phyloP scores from a whole-genome alignment of 30 jellyfish, hydroid and myxozoan genomes.

The Hydractinia symbiolongicarpus region DNA sequence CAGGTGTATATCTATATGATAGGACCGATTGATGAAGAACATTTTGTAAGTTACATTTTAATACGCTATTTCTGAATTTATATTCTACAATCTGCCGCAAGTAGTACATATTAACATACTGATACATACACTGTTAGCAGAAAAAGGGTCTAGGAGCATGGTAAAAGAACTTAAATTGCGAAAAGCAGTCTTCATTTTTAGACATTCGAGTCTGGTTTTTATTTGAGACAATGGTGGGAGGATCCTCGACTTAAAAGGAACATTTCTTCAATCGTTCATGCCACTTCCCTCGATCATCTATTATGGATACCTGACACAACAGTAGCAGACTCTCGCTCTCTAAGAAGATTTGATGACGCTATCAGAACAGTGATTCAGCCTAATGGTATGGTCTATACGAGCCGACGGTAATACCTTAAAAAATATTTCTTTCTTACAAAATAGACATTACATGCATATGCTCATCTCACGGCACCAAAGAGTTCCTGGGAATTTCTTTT shows the following conservation, averaged over 20 bases:
- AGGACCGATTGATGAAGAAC: not conserved
- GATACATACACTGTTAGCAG: no score
- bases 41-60: not conserved
- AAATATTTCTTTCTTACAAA: not conserved
- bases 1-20: not conserved
- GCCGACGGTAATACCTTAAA: not conserved
- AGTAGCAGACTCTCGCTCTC: not conserved
- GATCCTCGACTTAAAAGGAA: not conserved
- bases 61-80: no score
- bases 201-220: not conserved
- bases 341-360: not conserved
- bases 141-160: no score
- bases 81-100: no score
- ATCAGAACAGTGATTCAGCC: not conserved
- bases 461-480: not conserved
- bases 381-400: not conserved
- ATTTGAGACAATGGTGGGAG: slow-evolving; percentile 11
- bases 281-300: slow-evolving; percentile 1
- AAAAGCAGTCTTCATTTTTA: not conserved
- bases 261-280: not conserved
- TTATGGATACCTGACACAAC: not conserved
- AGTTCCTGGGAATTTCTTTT: not conserved
- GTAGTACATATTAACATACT: no score
- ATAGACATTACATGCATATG: not conserved
- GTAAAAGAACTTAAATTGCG: no score